Evolutionary conservation across 2,888 invertebrate genomes (phyloP).

Genomic region (Dioctria linearis): DNA sequence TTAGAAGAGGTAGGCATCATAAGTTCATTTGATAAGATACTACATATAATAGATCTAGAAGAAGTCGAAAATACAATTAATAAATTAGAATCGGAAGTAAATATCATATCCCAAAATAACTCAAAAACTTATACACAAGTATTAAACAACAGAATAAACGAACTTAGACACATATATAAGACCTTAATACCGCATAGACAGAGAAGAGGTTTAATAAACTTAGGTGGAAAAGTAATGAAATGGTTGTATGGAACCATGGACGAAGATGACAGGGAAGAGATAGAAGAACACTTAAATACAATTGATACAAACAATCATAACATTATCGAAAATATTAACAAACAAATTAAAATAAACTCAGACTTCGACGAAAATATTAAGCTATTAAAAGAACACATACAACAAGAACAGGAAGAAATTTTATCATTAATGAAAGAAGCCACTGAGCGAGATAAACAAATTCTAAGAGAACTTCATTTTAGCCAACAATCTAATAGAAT

Average conservation of each 20-base stretch:
- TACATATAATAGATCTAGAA: conserved; percentile 12
- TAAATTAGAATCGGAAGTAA: not conserved
- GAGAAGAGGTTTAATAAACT: conserved; percentile 34
- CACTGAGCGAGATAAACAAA: no score
- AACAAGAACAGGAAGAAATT: no score
- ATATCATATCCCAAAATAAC: not conserved
- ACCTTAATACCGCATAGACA: conserved; percentile 5
- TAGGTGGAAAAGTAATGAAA: conserved; percentile 48
- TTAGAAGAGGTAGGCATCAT: conserved; percentile 1
- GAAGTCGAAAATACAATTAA: conserved; percentile 1
- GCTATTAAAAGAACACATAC: not conserved
- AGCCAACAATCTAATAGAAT: no score
- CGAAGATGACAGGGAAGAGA: conserved; percentile 29
- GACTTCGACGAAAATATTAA: not conserved
- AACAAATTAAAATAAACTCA: not conserved
- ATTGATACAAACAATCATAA: conserved; percentile 46
- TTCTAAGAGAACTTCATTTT: no score
- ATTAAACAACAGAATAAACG: not conserved
- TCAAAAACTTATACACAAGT: conserved; percentile 4
- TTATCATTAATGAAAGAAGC: no score
- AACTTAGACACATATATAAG: not conserved
- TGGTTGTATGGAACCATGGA: conserved; percentile 42
- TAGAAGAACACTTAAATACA: conserved; percentile 39
- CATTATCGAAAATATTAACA: conserved; percentile 16
- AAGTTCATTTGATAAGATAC: not conserved